A percentile compares a stretch with the other conserved stretches of the same genome.
These are phyloP conservation scores for Argynnis bischoffii DNA, from an alignment of 2,888 invertebrate genomes.

Conservation along the genomic window DNA sequence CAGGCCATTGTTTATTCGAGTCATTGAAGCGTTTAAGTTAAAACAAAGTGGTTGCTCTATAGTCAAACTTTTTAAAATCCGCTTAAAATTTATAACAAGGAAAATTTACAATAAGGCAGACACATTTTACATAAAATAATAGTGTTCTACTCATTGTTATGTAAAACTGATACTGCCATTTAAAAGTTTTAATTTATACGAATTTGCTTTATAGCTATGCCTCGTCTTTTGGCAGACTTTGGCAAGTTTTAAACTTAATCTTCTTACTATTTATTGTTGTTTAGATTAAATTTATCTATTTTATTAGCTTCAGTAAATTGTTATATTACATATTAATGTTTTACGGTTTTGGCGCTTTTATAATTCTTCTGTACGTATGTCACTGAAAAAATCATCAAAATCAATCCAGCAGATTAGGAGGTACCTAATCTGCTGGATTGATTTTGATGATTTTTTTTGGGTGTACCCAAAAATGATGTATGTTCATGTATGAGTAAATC, in stretches of 20 bases:
- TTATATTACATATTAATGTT: no score
- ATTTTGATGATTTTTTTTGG: no score
- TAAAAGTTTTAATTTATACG: slow-evolving; percentile 65
- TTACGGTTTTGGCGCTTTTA: no score
- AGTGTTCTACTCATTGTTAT: slow-evolving; percentile 54
- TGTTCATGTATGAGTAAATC: no score
- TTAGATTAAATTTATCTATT: slow-evolving; percentile 17
- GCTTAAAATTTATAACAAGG: slow-evolving; percentile 38
- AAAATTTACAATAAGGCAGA: slow-evolving; percentile 18
- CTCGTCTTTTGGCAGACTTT: slow-evolving; percentile 31
- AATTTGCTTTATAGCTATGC: slow-evolving; percentile 50
- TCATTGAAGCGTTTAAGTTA: slow-evolving; percentile 12
- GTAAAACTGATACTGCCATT: slow-evolving; percentile 58
- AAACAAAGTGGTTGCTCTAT: not conserved
- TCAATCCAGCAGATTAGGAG: no score
- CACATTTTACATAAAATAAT: slow-evolving; percentile 52
- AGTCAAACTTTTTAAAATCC: slow-evolving; percentile 33
- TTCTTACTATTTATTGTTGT: slow-evolving; percentile 23
- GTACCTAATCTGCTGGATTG: no score
- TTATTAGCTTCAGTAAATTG: not conserved
- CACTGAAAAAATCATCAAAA: no score
- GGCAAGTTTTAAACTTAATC: slow-evolving; percentile 27
- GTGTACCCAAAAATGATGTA: no score
- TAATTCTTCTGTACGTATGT: no score
- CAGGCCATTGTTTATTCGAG: slow-evolving; percentile 6